Conservation (phyloP, 2,888 invertebrate genomes). For the Hyles lineata region DNA sequence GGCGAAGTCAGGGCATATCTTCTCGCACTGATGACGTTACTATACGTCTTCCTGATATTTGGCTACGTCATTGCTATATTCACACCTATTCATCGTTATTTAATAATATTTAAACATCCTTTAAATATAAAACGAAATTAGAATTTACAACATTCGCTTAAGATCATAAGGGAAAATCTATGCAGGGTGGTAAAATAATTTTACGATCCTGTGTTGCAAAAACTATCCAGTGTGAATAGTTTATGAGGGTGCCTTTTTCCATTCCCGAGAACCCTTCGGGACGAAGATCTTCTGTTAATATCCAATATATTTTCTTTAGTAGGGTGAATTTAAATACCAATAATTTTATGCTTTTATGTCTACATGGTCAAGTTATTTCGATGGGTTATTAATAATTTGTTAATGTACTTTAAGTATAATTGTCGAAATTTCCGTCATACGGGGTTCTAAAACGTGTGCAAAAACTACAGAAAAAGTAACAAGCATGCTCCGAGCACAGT, state of each 20-base stretch:
- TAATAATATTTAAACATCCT: not conserved
- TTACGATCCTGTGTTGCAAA: constrained; percentile 12
- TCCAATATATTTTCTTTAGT: constrained; percentile 20
- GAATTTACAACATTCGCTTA: not conserved
- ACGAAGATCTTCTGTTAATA: constrained; percentile 1
- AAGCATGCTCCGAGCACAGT: not conserved
- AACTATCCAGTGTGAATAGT: constrained; percentile 24
- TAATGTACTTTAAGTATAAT: no score
- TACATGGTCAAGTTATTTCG: not conserved
- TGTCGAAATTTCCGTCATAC: not conserved
- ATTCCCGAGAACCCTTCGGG: constrained; percentile 17
- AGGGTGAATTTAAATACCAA: constrained; percentile 18
- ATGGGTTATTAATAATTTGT: not conserved
- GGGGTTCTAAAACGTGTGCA: not conserved
- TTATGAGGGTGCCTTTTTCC: constrained; percentile 23
- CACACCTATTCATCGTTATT: not conserved
- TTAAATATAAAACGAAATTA: not conserved
- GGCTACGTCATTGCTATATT: not conserved
- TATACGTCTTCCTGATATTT: no score
- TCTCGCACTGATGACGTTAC: no score
- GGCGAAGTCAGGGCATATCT: no score
- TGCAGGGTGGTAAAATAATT: constrained; percentile 8
- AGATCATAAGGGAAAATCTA: constrained; percentile 4
- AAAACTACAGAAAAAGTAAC: not conserved
- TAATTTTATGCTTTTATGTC: not conserved